Evolutionary conservation across 2,888 invertebrate species (phyloP), one percentile per base, ranked within the genome.

Genomic region (Caenorhabditis macrosperma): DNA sequence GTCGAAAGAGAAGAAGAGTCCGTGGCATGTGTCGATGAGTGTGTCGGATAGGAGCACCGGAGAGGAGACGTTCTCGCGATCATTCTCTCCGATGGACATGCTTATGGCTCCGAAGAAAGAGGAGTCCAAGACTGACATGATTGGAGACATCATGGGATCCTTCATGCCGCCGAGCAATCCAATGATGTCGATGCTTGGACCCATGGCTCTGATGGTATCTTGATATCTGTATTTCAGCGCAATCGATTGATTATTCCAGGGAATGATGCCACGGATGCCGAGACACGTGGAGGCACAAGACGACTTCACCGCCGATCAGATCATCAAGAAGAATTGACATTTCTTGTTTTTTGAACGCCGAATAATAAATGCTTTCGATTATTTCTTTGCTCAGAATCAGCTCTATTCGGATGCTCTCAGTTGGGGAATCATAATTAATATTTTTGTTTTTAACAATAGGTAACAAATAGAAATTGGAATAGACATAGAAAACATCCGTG

Each of bases 271-370:
- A 33, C 61, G 48, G 9, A 15, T 61, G 1, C 20, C 48, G 20
- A 7, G 46, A 61, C 33, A 48, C 10, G 59, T 26, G 7, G 46
- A 26, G 41, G 41, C 15, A 10, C 22, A 9, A 6, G 44, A 50
- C 2, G 63, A 63, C 6, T 63, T 50, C 35, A 50, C 10, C 5
- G 17, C 24, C 35, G 63, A 63, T 35, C 50, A 63, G 24, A 63
- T 63, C 12, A 50, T 63, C 24, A 59, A 59, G 41, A 41, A 59
- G 20, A 33, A 33, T 12, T 2, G 38, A 38, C 6, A 50, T 50
- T 17, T 7, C 20, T 33, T 28, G n/a, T 55, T 30, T 15, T 33
- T 30, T n/a, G 3, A 55, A n/a, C n/a, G n/a, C 17, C n/a, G 28
- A 33, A 20, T 57, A 22, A 17, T 35, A 24, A 9, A 57, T 22